These are phyloP conservation scores for Fissipunctia ypsillon DNA, from an alignment of 2,888 invertebrate species.

Conservation along the genomic window DNA sequence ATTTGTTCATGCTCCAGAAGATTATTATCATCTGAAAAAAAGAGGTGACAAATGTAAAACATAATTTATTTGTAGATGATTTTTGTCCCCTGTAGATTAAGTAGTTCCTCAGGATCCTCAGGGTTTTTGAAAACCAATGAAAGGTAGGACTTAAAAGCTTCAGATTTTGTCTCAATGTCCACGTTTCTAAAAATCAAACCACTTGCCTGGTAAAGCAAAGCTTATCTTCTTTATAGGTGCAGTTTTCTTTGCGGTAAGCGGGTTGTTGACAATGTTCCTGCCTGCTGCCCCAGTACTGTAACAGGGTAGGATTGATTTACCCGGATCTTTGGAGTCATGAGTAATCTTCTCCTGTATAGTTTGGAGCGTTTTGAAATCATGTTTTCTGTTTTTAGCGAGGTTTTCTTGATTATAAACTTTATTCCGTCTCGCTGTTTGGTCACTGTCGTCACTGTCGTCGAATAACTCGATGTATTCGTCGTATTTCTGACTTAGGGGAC, in stretches of 20 bases:
- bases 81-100: neutral
- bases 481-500: slow-evolving; percentile 19
- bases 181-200: neutral
- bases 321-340: neutral
- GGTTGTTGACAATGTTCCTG: neutral
- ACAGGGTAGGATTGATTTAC: slow-evolving; percentile 25
- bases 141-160: neutral
- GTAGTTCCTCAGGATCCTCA: neutral
- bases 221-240: slow-evolving; percentile 45
- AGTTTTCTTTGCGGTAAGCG: slow-evolving; percentile 2
- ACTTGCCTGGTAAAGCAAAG: slow-evolving; percentile 33
- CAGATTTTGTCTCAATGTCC: neutral
- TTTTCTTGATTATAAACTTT: neutral
- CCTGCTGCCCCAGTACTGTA: neutral
- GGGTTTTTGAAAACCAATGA: neutral
- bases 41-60: neutral
- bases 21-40: slow-evolving; percentile 43
- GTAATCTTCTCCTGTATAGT: neutral
- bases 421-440: neutral
- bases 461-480: slow-evolving; percentile 38
- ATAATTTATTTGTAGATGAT: neutral
- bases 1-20: slow-evolving; percentile 58
- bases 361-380: neutral
- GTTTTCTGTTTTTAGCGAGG: neutral
- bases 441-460: slow-evolving; percentile 11